These are phyloP conservation scores for Fragum sueziense DNA, from an alignment of 2,888 invertebrate species.

Conservation along the genomic window DNA sequence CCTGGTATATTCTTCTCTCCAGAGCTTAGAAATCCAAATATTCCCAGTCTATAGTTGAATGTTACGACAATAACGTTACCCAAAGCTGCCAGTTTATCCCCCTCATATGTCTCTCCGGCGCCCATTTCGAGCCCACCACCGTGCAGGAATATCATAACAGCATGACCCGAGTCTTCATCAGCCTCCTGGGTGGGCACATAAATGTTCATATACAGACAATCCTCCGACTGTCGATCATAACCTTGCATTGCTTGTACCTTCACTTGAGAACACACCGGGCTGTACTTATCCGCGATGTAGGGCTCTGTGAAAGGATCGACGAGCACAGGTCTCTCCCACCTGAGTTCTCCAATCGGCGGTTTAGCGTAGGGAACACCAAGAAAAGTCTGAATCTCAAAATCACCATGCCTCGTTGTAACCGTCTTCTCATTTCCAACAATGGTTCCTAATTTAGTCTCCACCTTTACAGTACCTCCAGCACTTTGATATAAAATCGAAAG, in stretches of 20 bases:
- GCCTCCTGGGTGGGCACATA: conserved; percentile 89
- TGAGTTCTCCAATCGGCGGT: conserved; percentile 6
- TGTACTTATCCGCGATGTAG: background rate
- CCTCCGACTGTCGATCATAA: conserved; percentile 86
- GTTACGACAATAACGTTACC: conserved; percentile 90
- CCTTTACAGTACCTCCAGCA: background rate
- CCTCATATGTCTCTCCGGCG: conserved; percentile 85
- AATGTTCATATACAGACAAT: conserved; percentile 96
- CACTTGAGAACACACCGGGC: background rate
- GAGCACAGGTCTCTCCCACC: background rate
- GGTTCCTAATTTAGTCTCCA: background rate
- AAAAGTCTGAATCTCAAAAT: background rate
- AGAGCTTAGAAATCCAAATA: conserved; percentile 96
- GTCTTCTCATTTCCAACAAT: background rate
- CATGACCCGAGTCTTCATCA: conserved; percentile 76
- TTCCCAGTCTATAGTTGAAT: conserved; percentile 95
- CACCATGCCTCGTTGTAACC: background rate
- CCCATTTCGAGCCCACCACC: conserved; percentile 97
- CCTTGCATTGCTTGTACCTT: background rate
- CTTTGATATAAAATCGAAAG: background rate
- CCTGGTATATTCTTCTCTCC: conserved; percentile 90
- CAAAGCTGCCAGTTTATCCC: conserved; percentile 15
- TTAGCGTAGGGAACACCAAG: conserved; percentile 11
- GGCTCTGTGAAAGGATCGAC: background rate
- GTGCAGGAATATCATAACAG: conserved; percentile 95